A percentile compares a stretch with the other conserved stretches of the same genome.
phyloP scores from a whole-genome alignment of 2,888 invertebrate genomes.

The Notodonta dromedarius region DNA sequence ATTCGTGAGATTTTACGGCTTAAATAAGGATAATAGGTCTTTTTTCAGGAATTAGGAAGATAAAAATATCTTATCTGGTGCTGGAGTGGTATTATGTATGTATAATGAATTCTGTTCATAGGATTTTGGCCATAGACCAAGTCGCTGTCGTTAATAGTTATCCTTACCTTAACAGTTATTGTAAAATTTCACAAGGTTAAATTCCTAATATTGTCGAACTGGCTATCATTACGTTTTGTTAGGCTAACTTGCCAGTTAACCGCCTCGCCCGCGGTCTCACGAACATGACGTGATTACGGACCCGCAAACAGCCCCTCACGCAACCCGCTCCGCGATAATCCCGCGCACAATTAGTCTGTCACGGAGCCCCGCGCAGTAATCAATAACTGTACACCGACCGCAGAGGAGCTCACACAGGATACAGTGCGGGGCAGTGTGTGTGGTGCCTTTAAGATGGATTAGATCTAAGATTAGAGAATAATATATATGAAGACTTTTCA shows the following conservation, averaged over 20 bases:
- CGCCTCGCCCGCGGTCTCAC: background rate
- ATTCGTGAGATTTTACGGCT: constrained; percentile 3
- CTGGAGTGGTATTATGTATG: no score
- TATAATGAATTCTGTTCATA: no score
- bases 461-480: no score
- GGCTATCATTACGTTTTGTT: background rate
- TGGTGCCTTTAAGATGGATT: no score
- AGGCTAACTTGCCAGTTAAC: background rate
- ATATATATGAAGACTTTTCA: no score
- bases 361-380: constrained; percentile 39
- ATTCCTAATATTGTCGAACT: background rate
- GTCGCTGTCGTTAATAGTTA: no score
- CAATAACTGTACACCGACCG: constrained; percentile 43
- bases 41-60: background rate
- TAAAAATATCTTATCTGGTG: background rate
- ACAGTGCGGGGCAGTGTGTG: background rate
- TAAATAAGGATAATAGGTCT: background rate
- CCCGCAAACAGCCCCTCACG: background rate
- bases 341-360: constrained; percentile 50
- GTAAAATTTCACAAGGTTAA: no score
- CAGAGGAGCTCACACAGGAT: background rate
- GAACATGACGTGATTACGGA: background rate
- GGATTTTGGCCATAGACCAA: no score
- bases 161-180: no score
- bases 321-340: constrained; percentile 19